Evolutionary conservation across 2,888 invertebrate species (phyloP).

Genomic region (Tetragonula carbonaria): DNA sequence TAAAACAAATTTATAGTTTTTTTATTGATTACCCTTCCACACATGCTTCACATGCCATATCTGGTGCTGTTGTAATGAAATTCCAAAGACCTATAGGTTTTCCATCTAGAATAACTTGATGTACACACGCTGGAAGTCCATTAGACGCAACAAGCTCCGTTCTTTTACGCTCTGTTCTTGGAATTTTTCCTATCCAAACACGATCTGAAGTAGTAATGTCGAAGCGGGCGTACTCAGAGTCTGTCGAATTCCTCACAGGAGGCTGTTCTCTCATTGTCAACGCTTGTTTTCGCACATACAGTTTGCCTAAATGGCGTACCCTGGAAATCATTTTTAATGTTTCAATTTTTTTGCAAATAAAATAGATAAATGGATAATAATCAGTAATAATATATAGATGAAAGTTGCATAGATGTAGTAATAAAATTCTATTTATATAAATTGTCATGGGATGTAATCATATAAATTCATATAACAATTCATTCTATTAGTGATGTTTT

Average conservation of each 20-base stretch:
- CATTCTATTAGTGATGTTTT: no score
- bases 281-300: slow-evolving; percentile 87
- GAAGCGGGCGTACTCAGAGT: slow-evolving; percentile 87
- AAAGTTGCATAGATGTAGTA: neutral
- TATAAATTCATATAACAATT: no score
- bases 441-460: no score
- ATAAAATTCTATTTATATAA: no score
- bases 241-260: slow-evolving; percentile 85
- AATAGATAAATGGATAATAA: neutral
- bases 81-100: slow-evolving; percentile 95
- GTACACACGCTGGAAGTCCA: slow-evolving; percentile 91
- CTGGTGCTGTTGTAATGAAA: slow-evolving; percentile 88
- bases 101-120: slow-evolving; percentile 91
- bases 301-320: slow-evolving; percentile 88
- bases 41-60: slow-evolving; percentile 90
- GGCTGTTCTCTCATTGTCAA: slow-evolving; percentile 78
- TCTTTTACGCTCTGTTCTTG: slow-evolving; percentile 81
- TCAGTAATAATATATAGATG: neutral
- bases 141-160: slow-evolving; percentile 84
- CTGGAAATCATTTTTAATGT: slow-evolving; percentile 80
- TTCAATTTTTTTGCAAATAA: neutral
- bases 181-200: slow-evolving; percentile 86
- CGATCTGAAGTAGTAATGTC: slow-evolving; percentile 85
- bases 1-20: neutral
- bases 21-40: slow-evolving; percentile 87